Base-by-base conservation (phyloP, 2,797 vertebrate genomes). In the Salmo trutta region DNA sequence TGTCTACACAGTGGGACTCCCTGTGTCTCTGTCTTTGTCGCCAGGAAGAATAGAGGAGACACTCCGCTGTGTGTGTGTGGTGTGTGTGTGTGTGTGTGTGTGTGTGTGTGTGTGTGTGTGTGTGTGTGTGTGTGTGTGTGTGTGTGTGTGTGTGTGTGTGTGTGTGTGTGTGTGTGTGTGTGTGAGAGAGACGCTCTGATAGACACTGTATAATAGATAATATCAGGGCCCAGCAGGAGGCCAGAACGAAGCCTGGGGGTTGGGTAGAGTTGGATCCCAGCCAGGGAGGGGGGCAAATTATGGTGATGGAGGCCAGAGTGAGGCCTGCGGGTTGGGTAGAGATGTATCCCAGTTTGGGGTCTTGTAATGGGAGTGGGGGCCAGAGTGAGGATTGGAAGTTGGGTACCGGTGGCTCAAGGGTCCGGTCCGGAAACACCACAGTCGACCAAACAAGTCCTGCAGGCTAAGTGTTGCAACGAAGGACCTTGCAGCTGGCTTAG, bases 221-320 rank as follows among this genome's bases (percentile, higher is more conserved):
- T 82, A 82, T 77, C 33, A 84, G 85, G 81, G 81, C 77, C 3
- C 88, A 70, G 83, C 84, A 78, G 90, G 90, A 79, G 76, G 74
- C 77, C 24, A 59, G 2, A 3, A 24, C 33, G 51, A 66, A 67
- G 78, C 79, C 68, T 29, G 51, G n/a, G 53, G 24, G 21, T 59
- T 67, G 21, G 7, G 29, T 54, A 10, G 36, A 41, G 36, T 41
- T 41, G 36, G 36, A 41, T 41, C 36, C 36, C 33, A 33, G 33
- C 33, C 33, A 5, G 33, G 33, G 33, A 33, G 29, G 29, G 29
- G 29, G 3, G 29, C 29, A 31, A 31, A 31, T 31, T 31, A 31
- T 31, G 29, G 29, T 3, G 29, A 31, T 31, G 71, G 79, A 52
- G 74, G 52, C 5, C 5, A 69, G 65, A 62, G 71, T 29, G 69